phyloP scores from a whole-genome alignment of 2,113 vertebrate genomes.

The Mus pahari region DNA sequence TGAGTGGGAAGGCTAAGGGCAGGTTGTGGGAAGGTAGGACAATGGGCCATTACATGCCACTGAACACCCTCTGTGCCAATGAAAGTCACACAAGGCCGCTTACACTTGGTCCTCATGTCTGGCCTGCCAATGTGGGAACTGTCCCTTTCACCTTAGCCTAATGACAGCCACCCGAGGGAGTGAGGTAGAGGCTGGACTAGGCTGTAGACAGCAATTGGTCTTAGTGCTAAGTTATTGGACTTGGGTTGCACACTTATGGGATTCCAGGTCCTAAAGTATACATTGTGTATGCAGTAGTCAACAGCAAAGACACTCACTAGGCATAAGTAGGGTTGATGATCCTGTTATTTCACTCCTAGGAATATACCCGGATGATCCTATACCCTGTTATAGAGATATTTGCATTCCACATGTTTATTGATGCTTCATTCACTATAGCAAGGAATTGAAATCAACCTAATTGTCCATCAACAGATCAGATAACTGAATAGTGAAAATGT shows the following conservation, averaged over 20 bases:
- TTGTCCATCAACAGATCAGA: background rate
- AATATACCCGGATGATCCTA: background rate
- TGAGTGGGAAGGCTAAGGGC: too few species aligned
- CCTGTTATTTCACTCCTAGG: background rate
- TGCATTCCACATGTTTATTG: background rate
- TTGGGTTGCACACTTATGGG: background rate
- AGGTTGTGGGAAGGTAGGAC: background rate
- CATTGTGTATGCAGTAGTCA: background rate
- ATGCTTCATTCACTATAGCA: background rate
- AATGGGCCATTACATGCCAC: background rate
- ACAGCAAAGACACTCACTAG: background rate
- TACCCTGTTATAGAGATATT: background rate
- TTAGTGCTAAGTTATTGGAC: background rate
- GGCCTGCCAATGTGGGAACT: background rate
- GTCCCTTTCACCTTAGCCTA: background rate
- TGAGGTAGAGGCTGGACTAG: background rate
- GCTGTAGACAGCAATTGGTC: too few species aligned
- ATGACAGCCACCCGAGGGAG: background rate
- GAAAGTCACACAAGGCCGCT: fast-evolving
- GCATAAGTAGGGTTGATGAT: background rate
- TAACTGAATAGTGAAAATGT: background rate
- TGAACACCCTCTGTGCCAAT: too few species aligned
- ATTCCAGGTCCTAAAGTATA: too few species aligned
- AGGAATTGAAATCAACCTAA: background rate
- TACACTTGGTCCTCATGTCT: background rate